phyloP scores from a whole-genome alignment of 2,797 vertebrate genomes.

The Paguma larvata region DNA sequence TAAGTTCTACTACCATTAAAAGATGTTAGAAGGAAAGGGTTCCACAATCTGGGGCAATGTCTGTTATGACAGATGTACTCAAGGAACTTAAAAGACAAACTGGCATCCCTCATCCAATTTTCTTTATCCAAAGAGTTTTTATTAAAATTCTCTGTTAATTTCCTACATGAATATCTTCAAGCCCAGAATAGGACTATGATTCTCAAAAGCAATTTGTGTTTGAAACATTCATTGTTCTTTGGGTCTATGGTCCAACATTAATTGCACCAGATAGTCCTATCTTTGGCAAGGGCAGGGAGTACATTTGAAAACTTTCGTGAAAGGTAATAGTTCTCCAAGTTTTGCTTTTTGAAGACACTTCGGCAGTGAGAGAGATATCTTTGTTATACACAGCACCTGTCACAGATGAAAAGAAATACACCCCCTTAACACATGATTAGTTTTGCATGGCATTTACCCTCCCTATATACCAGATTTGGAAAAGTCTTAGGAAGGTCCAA shows the following conservation, averaged over 20 bases:
- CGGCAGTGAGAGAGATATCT: background rate
- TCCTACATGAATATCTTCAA: slow-evolving; percentile 78
- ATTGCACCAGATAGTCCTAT: slow-evolving; percentile 60
- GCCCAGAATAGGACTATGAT: slow-evolving; percentile 63
- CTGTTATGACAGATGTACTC: slow-evolving; percentile 88
- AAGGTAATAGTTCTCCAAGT: slow-evolving; percentile 62
- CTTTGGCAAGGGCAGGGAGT: slow-evolving; percentile 64
- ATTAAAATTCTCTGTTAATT: slow-evolving; percentile 85
- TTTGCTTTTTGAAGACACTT: slow-evolving; percentile 66
- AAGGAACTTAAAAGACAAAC: slow-evolving; percentile 84
- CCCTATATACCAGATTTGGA: background rate
- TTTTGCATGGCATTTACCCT: background rate
- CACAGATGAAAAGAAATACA: slow-evolving; percentile 20
- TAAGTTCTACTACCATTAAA: slow-evolving; percentile 87
- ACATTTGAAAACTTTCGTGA: slow-evolving; percentile 73
- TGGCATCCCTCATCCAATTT: slow-evolving; percentile 74
- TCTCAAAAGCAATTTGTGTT: slow-evolving; percentile 76
- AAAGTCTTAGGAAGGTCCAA: slow-evolving; percentile 37
- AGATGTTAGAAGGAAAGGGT: slow-evolving; percentile 84
- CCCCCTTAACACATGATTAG: background rate
- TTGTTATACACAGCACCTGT: background rate
- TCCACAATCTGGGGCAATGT: slow-evolving; percentile 83
- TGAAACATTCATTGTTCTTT: slow-evolving; percentile 77
- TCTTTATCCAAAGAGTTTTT: slow-evolving; percentile 84
- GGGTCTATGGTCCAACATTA: slow-evolving; percentile 61